phyloP scores from a whole-genome alignment of 2,888 invertebrate species.

The Diplazon laetatorius region DNA sequence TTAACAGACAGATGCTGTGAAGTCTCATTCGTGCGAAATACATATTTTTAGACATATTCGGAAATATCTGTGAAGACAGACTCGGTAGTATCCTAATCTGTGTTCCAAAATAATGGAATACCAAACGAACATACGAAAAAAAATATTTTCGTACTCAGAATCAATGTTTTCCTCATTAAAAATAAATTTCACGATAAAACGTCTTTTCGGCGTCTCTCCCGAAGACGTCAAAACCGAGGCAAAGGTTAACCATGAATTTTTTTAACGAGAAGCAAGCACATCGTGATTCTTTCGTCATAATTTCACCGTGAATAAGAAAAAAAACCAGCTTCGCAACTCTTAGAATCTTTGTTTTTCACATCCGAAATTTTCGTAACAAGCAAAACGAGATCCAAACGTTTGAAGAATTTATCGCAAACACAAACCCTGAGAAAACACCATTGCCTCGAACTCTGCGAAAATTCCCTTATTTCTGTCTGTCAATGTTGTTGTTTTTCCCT shows the following conservation, averaged over 20 bases:
- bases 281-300: slow-evolving; percentile 27
- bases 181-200: too few species aligned
- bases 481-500: too few species aligned
- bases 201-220: neutral
- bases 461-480: slow-evolving; percentile 29
- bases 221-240: neutral
- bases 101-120: too few species aligned
- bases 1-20: too few species aligned
- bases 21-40: too few species aligned
- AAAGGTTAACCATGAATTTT: neutral
- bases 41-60: too few species aligned
- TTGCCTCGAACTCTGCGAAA: neutral
- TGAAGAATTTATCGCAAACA: slow-evolving; percentile 7
- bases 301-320: slow-evolving; percentile 12
- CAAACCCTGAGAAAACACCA: slow-evolving; percentile 13
- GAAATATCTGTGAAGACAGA: too few species aligned
- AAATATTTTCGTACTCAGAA: too few species aligned
- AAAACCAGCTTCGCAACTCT: neutral
- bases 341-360: neutral
- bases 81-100: too few species aligned
- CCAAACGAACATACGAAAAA: too few species aligned
- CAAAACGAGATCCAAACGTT: neutral
- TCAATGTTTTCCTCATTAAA: too few species aligned
- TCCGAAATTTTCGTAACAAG: neutral
- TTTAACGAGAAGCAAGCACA: neutral